These are phyloP conservation scores for Circaetus cinerascens DNA, from an alignment of 2,113 vertebrate genomes.

Conservation along the genomic window DNA sequence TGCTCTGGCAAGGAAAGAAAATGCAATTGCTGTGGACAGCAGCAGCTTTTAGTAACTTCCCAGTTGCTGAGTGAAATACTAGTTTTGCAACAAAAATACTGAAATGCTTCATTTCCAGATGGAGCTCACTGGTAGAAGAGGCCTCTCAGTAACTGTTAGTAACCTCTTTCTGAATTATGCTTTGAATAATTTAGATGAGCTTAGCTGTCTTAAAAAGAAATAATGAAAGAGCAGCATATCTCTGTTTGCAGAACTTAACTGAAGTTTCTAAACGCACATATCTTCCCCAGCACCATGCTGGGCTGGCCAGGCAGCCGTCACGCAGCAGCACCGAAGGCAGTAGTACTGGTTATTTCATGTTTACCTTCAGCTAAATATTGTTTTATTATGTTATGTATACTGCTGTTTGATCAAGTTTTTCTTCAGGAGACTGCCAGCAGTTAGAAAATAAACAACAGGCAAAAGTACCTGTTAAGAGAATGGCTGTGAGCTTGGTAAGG, in stretches of 20 bases:
- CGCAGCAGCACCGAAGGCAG: background rate
- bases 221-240: background rate
- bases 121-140: background rate
- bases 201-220: background rate
- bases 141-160: background rate
- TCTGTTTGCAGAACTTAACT: background rate
- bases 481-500: background rate
- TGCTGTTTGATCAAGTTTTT: background rate
- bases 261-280: rapidly evolving
- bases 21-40: background rate
- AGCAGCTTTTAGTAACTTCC: background rate
- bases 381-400: background rate
- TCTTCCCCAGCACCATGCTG: rapidly evolving
- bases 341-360: no score
- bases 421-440: background rate
- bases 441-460: background rate
- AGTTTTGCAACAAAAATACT: background rate
- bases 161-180: background rate
- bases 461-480: no score
- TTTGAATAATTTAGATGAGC: background rate
- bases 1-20: background rate
- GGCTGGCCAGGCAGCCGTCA: background rate
- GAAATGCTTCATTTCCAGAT: background rate
- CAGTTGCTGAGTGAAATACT: background rate
- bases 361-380: background rate